A percentile compares a stretch with the other conserved stretches of the same genome.
These are phyloP conservation scores for Prionace glauca DNA, from an alignment of 2,797 vertebrate species.

Conservation along the genomic window DNA sequence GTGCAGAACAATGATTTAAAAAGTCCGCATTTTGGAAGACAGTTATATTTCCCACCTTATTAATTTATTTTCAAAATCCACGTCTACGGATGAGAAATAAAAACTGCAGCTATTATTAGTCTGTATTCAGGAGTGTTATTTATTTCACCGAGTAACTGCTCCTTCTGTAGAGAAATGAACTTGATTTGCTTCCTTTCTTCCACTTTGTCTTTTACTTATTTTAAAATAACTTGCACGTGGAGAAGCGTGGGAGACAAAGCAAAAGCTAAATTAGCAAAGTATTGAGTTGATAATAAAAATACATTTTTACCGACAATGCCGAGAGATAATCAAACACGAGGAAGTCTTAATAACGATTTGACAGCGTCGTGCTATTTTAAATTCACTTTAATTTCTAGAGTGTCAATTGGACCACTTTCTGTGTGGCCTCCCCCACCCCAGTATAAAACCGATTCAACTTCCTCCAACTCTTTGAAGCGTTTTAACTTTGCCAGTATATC, in stretches of 20 bases:
- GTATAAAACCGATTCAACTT: background rate
- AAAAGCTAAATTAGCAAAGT: background rate
- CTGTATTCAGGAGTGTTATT: background rate
- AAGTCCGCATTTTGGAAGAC: background rate
- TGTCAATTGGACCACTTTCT: background rate
- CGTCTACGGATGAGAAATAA: background rate
- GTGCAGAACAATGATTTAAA: background rate
- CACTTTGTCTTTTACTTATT: background rate
- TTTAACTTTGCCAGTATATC: background rate
- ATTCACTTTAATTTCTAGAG: background rate
- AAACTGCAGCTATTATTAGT: background rate
- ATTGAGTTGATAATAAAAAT: background rate
- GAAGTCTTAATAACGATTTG: background rate
- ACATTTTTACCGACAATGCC: background rate
- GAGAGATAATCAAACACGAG: background rate
- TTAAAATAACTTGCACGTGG: background rate
- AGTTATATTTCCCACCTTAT: background rate
- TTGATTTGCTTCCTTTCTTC: background rate
- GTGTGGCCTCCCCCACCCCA: background rate
- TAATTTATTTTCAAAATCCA: background rate
- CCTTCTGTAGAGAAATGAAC: background rate
- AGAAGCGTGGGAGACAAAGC: background rate
- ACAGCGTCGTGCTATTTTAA: background rate
- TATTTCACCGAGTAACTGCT: background rate
- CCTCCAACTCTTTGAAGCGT: background rate